Base-by-base conservation (phyloP, 2,888 invertebrate species). In the Seira sanloemensis region DNA sequence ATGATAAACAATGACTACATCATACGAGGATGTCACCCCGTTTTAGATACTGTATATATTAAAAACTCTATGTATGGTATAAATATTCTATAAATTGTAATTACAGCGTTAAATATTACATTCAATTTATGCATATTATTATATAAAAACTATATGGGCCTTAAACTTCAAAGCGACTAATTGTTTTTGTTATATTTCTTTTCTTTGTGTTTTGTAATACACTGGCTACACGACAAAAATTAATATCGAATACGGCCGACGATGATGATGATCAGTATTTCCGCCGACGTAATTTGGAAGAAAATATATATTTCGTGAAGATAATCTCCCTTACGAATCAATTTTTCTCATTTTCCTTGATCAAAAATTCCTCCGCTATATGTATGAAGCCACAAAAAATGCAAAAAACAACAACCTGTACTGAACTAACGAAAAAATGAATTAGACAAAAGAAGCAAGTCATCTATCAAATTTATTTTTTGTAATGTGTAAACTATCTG, bases 81-180 rank as follows among this genome's bases (percentile, higher is more conserved):
- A 26, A 54, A 78, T 78, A 78, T 18, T 50, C 54, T 65, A 76
- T 66, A n/a, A 37, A 18, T 75, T n/a, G 25, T n/a, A n/a, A n/a
- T n/a, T n/a, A n/a, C n/a, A n/a, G n/a, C n/a, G n/a, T n/a, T n/a
- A n/a, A n/a, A n/a, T 50, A 69, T n/a, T n/a, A n/a, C n/a, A n/a
- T n/a, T n/a, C n/a, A n/a, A n/a, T n/a, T n/a, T n/a, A n/a, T n/a
- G n/a, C 68, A 68, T 46, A 58, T 50, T 27, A 54, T 71, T 50
- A 24, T 78, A 46, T 66, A 67, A 78, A 69, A 67, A 74, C 74
- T 26, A 73, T 80, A 68, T 80, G 79, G 79, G 79, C 79, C 79
- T 80, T 80, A 80, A n/a, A 80, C 79, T 80, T 78, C 78, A 54
- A 71, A 78, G 78, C 71, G 71, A 78, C 71, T 78, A 78, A n/a